Percentiles rank a stretch among this genome's conserved stretches.
Evolutionary conservation across 2,797 vertebrate genomes (phyloP).

Genomic region (Cryptoprocta ferox): DNA sequence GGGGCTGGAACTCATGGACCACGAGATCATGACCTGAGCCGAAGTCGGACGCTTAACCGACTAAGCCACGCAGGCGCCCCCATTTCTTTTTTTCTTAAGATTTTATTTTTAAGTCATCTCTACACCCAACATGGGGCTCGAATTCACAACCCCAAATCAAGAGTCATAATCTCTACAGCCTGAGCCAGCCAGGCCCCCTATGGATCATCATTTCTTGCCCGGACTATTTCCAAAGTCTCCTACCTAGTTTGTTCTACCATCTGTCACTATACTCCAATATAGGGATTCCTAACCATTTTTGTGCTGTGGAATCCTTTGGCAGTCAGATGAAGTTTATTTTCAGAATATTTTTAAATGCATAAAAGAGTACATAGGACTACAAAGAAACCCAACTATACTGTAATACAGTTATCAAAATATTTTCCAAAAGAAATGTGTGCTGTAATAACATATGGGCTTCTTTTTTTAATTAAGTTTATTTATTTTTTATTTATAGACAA

Average conservation of each 20-base stretch:
- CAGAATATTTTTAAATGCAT: not conserved
- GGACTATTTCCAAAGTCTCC: conserved; percentile 5
- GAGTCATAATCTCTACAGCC: not conserved
- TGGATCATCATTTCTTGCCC: not conserved
- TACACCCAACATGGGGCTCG: not conserved
- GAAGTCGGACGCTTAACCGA: no score
- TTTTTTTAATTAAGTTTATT: not conserved
- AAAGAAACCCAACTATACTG: conserved; percentile 4
- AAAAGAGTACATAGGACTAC: not conserved
- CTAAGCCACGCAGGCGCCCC: no score
- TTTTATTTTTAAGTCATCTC: not conserved
- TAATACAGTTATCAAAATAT: not conserved
- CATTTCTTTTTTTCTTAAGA: not conserved
- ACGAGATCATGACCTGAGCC: no score
- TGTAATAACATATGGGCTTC: not conserved
- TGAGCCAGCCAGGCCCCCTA: not conserved
- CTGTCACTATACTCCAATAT: not conserved
- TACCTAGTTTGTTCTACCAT: not conserved
- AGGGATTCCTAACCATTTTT: not conserved
- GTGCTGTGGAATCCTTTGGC: not conserved
- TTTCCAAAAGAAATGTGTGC: not conserved
- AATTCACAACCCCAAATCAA: not conserved
- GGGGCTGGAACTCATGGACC: no score
- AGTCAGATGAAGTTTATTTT: conserved; percentile 42
- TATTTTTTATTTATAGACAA: no score